Percentiles rank a stretch among this genome's conserved stretches.
These are phyloP conservation scores for Galeopsomyia nigrocyanea DNA, from an alignment of 2,888 invertebrate species.

Conservation along the genomic window DNA sequence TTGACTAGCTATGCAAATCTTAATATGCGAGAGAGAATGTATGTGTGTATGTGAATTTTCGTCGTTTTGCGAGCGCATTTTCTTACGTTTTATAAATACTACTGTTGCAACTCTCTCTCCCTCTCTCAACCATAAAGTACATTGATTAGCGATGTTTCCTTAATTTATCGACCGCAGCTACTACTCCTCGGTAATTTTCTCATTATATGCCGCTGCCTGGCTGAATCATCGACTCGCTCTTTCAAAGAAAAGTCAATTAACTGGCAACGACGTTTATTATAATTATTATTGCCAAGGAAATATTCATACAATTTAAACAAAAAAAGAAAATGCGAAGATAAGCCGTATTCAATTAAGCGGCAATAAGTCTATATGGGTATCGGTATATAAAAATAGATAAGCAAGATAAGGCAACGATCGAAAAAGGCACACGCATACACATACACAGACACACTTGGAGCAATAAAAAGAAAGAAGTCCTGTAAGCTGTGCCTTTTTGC, in stretches of 20 bases:
- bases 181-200: conserved; percentile 12
- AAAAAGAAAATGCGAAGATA: too few relatives aligned
- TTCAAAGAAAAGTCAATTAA: conserved; percentile 7
- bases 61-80: conserved; percentile 2
- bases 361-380: too few relatives aligned
- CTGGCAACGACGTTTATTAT: too few relatives aligned
- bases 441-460: not conserved
- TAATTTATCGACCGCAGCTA: conserved; percentile 27
- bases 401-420: conserved; percentile 12
- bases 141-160: conserved; percentile 39
- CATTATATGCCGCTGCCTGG: not conserved
- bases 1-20: conserved; percentile 48
- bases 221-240: not conserved
- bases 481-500: not conserved
- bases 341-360: too few relatives aligned
- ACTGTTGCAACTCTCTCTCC: conserved; percentile 6
- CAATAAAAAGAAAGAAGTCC: conserved; percentile 1
- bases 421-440: not conserved
- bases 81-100: conserved; percentile 37
- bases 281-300: too few relatives aligned
- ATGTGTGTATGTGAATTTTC: too few relatives aligned
- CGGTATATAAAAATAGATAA: conserved; percentile 9
- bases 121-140: conserved; percentile 28
- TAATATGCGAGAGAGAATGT: conserved; percentile 31
- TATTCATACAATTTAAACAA: too few relatives aligned